phyloP scores from a whole-genome alignment of 2,797 vertebrate genomes.

The Syndactyla subalaris region DNA sequence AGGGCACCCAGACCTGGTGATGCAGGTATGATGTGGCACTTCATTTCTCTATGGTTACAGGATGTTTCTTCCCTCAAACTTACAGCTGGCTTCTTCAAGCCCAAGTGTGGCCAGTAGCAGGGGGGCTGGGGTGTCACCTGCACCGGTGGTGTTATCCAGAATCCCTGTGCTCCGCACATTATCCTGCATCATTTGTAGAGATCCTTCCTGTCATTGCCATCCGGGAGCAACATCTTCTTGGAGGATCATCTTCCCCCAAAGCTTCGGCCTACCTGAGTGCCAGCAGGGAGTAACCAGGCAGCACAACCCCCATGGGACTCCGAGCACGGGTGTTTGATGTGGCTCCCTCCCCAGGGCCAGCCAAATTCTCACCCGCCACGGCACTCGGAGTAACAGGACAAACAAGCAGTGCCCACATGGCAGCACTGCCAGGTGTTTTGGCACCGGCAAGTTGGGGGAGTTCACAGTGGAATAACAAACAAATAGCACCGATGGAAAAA shows the following conservation, averaged over 20 bases:
- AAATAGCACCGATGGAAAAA: not conserved
- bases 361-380: not conserved
- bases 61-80: not conserved
- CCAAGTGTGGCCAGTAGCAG: not conserved
- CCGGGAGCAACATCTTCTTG: not conserved
- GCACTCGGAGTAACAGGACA: not conserved
- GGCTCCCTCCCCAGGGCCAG: not conserved
- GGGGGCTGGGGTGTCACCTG: not conserved
- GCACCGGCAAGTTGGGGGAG: not conserved
- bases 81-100: not conserved
- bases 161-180: not conserved
- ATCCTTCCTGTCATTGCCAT: not conserved
- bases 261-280: not conserved
- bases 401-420: not conserved
- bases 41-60: rapidly evolving
- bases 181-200: not conserved
- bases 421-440: not conserved
- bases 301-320: not conserved
- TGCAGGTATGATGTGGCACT: not conserved
- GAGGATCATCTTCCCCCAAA: not conserved
- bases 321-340: rapidly evolving
- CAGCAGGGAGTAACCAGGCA: not conserved
- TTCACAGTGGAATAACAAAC: not conserved
- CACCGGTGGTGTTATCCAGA: not conserved
- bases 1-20: not conserved